Evolutionary conservation across 64 coral and sea anemone species (phyloP), one percentile per base, ranked within the genome.

Genomic region (Stichodactyla helianthus): DNA sequence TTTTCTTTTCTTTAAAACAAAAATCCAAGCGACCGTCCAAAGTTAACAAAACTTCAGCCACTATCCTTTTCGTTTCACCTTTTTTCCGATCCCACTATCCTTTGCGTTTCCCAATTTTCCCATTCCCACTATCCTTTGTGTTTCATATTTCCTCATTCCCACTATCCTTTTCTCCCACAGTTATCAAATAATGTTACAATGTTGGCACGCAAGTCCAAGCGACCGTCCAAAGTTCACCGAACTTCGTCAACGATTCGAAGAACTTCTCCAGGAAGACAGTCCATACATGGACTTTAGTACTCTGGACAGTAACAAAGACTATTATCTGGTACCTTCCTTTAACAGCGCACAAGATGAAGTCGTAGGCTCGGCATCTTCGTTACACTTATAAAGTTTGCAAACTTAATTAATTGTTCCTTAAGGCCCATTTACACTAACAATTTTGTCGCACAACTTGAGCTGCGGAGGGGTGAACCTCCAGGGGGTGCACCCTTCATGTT

Each of bases 311-410:
- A 71, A 67, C 19, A 92, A 92, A 63, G 78, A 88, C 6, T 92
- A 88, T 64, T 92, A 91, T 51, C 80, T 82, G 18, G 90, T 92
- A 10, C 90, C 90, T 54, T 92, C 90, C 2, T 92, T 92, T 16
- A 83, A 92, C 86, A 92, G 90, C 53, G 79, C 82, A 1, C 83
- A 71, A 10, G 83, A 86, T 68, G 89, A 91, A 16, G 63, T 2
- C 19, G 62, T 8, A 18, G 20, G 6, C 62, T 65, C 62, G 19
- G 62, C 62, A 65, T 23, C 18, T n/a, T 65, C 62, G 22, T 65
- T 65, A 6, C 19, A 23, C 22, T 0, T 65, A 9, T 65, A 9
- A 65, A 22, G 35, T 3, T 44, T 31, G 28, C 28, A 31, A 31
- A 44, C 1, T 44, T 44, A 44, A 44, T 44, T 44, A 44, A 44